Evolutionary conservation across 2,797 vertebrate genomes (phyloP), one percentile per base, ranked within the genome.

Genomic region (Sarcoramphus papa): DNA sequence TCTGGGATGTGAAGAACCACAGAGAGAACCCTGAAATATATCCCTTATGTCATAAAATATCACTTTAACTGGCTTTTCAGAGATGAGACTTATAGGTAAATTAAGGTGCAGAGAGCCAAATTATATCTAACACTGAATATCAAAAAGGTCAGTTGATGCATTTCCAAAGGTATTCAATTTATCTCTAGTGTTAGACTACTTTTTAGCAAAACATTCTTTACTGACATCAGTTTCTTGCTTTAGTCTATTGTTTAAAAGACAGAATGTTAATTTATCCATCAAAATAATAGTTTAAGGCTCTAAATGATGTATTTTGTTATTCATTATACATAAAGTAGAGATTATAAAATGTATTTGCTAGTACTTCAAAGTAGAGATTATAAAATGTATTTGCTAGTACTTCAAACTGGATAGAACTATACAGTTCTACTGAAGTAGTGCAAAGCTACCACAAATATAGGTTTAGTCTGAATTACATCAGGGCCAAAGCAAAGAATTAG

Each of bases 31-130:
- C 57, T 91, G 79, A 91, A 95, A 95, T 87, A 85, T 28, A 90
- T 91, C 81, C 87, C 84, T 81, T 67, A 73, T 91, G 94, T 73
- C 87, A 88, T 95, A 94, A 97, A 95, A 37, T 62, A 91, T 85
- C 47, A 80, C 35, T 95, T 93, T 59, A 93, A 88, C 75, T 94
- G 93, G 40, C 69, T 92, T 95, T 94, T 88, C 45, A 84, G 89
- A 48, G 57, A 85, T 45, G 65, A 69, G 69, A 69, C 62, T 83
- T 93, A 53, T 3, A 83, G 89, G 86, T 88, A 94, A 92, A 95
- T 92, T 89, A 85, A 88, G 87, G 68, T 89, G 53, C 60, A 72
- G 86, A 74, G 75, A 92, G 41, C 68, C 75, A 94, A 90, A 93
- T 57, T 82, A 28, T 88, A 47, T 83, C 57, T 59, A 90, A 85